Evolutionary conservation across 2,797 vertebrate species (phyloP).

Genomic region (Eulemur rubriventer): DNA sequence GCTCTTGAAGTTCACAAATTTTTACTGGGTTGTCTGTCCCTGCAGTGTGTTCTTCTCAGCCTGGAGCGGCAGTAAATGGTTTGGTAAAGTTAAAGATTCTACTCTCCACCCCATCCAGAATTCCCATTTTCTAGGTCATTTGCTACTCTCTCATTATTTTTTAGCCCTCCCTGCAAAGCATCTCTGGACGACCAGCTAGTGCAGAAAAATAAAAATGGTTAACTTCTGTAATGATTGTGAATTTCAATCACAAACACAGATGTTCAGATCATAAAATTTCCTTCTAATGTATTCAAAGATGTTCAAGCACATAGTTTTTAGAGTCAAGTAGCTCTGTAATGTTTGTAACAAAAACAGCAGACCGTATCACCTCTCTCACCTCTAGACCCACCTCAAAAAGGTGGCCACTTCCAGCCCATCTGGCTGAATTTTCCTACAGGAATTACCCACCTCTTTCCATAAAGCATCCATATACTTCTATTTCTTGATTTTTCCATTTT

Average conservation of each 20-base stretch:
- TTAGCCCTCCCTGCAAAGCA: background rate
- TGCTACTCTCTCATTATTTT: background rate
- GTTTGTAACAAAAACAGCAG: background rate
- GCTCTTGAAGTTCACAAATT: background rate
- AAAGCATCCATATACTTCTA: background rate
- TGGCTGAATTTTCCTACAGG: background rate
- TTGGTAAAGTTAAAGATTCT: background rate
- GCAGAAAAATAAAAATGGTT: background rate
- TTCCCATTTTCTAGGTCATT: background rate
- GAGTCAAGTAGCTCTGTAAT: background rate
- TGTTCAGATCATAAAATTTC: background rate
- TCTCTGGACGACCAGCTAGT: background rate
- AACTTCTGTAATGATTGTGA: background rate
- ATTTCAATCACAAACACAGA: background rate
- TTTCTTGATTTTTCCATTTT: background rate
- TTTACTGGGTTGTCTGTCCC: background rate
- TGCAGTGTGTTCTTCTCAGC: fast-evolving
- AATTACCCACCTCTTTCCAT: background rate
- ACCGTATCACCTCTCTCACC: fast-evolving
- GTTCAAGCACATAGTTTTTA: background rate
- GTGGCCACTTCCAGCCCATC: no score
- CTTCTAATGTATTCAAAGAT: background rate
- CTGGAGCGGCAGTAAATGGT: no score
- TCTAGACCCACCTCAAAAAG: background rate
- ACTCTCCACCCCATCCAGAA: background rate